Evolutionary conservation across 2,797 vertebrate genomes (phyloP).

Genomic region (Spheniscus humboldti): DNA sequence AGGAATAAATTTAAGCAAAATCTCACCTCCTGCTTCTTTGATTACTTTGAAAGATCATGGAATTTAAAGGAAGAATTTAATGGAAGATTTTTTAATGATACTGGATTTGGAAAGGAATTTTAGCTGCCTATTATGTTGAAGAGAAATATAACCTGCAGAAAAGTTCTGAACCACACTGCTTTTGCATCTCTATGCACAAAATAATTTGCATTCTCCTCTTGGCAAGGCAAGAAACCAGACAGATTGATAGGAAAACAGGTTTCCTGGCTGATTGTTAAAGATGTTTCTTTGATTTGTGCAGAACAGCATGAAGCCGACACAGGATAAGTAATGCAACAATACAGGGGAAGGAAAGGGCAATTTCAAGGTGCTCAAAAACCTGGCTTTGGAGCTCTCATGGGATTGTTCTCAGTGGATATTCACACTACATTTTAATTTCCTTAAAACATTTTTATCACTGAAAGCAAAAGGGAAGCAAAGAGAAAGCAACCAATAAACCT

Average conservation of each 20-base stretch:
- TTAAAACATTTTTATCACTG: neutral
- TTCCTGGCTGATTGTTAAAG: constrained; percentile 42
- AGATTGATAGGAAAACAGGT: constrained; percentile 45
- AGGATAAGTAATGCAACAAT: neutral
- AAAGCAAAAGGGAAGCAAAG: neutral
- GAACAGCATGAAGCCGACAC: neutral
- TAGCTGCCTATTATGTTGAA: neutral
- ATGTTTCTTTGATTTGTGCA: constrained; percentile 7
- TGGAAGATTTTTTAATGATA: neutral
- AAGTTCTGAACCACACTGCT: neutral
- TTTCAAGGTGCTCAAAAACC: constrained; percentile 9
- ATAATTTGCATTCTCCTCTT: constrained; percentile 47
- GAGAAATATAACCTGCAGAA: neutral
- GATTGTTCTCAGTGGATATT: neutral
- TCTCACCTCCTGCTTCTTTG: neutral
- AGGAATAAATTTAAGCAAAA: neutral
- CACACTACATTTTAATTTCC: neutral
- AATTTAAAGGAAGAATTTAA: neutral
- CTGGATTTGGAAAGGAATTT: neutral
- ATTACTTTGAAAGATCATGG: neutral
- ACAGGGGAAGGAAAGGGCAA: neutral
- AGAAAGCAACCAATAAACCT: neutral
- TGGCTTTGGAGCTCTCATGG: neutral
- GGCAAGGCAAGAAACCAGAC: constrained; percentile 9
- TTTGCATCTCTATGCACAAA: neutral